Conservation (phyloP, 2,113 vertebrate genomes). For the Trematocara stigmaticum region DNA sequence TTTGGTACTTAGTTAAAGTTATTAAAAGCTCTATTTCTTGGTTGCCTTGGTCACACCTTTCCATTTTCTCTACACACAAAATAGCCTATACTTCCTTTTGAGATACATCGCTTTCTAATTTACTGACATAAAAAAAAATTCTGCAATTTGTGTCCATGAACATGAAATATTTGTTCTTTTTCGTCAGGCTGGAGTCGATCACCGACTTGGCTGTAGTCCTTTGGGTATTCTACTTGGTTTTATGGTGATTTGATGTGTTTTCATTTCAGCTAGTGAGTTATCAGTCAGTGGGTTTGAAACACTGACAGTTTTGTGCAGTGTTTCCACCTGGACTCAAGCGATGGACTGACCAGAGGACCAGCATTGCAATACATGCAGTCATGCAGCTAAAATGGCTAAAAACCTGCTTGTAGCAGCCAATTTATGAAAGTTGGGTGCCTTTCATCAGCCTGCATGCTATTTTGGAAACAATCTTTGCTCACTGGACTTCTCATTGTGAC, state of each 20-base stretch:
- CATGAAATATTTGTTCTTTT: neutral
- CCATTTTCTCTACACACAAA: neutral
- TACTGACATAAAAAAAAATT: neutral
- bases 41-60: neutral
- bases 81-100: neutral
- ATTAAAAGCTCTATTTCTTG: neutral
- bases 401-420: neutral
- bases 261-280: neutral
- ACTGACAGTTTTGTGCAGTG: neutral
- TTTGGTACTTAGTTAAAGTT: neutral
- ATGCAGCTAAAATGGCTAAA: neutral
- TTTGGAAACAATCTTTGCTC: slow-evolving; percentile 20
- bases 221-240: neutral
- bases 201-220: neutral
- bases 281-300: neutral
- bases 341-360: neutral
- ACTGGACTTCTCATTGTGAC: slow-evolving; percentile 28
- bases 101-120: neutral
- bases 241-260: neutral
- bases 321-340: neutral
- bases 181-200: accelerated
- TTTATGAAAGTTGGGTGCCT: neutral
- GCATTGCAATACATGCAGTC: neutral
- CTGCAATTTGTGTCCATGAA: neutral
- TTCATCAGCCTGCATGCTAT: neutral